Base-by-base conservation (phyloP, 2,113 vertebrate genomes). In the Nycticryphes semicollaris region DNA sequence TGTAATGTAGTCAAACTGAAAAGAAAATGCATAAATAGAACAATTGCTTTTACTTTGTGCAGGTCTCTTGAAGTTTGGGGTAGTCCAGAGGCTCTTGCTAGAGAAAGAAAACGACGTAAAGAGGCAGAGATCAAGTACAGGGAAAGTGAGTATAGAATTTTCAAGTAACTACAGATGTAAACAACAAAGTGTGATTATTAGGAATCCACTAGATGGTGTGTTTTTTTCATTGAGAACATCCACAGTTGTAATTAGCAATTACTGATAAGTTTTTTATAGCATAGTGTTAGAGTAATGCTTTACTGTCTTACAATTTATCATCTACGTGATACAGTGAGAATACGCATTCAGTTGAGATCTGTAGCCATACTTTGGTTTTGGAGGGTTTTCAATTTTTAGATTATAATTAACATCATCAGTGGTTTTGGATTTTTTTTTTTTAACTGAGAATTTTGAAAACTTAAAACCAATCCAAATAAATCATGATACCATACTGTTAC, bases 31-130 rank as follows among this genome's bases (percentile, higher is more conserved):
- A 4, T 35, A 17, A 72, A 35, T 33, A 57, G 39, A 75, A 51
- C 8, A 9, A 37, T 19, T 87, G 19, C 66, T 67, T 91, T 43
- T 80, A 63, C 30, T 81, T n/a, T 33, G 15, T 79, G 82, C 89
- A 99, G 99, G 97, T 99, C 99, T 24, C 94, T 99, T 89, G 99
- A 99, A 89, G 99, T 99, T 39, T 99, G 99, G 99, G 99, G 99
- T 94, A 99, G 99, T 88, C 98, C 94, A 19, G 99, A 99, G 96
- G 99, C 99, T 95, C 98, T 99, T 79, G 98, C 98, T 94, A 98
- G 99, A 96, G 99, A 99, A 97, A 98, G 98, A 81, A 99, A 99
- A 59, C 96, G 98, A 27, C 98, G 99, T 76, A 99, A 99, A 89
- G 98, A 99, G 89, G 98, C 98, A 94, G 99, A 99, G 96, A 98